phyloP scores from a whole-genome alignment of 2,797 vertebrate genomes.

The Meriones psammophilus region DNA sequence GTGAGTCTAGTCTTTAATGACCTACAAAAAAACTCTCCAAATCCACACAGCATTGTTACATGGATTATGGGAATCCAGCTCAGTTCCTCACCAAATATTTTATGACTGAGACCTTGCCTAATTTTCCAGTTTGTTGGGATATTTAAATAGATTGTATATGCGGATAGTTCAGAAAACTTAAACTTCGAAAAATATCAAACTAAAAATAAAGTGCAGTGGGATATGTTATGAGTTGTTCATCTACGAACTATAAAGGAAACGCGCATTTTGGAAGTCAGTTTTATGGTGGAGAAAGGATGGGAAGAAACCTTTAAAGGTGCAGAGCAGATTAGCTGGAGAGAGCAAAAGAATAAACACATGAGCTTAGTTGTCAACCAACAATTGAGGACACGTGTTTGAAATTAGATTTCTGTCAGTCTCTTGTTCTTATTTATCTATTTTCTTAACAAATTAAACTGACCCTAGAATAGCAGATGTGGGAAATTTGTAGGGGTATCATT shows the following conservation, averaged over 20 bases:
- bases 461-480: constrained; percentile 46
- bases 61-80: neutral
- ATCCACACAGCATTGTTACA: neutral
- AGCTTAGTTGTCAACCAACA: constrained; percentile 61
- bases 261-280: constrained; percentile 58
- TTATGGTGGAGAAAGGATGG: neutral
- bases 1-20: too few relatives aligned
- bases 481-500: constrained; percentile 60
- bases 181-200: neutral
- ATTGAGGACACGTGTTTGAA: constrained; percentile 68
- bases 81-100: neutral
- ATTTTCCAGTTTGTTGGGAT: neutral
- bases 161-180: constrained; percentile 38
- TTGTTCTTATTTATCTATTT: neutral
- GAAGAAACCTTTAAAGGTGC: constrained; percentile 58
- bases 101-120: neutral
- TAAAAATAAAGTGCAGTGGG: neutral
- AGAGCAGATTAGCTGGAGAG: constrained; percentile 61
- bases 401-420: constrained; percentile 29
- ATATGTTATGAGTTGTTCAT: too few relatives aligned
- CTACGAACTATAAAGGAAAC: constrained; percentile 23
- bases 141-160: constrained; percentile 5
- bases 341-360: constrained; percentile 64
- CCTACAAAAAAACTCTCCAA: neutral
- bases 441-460: constrained; percentile 73